Evolutionary conservation across 2,113 vertebrate species (phyloP).

Genomic region (Cricetomys ansorgei): DNA sequence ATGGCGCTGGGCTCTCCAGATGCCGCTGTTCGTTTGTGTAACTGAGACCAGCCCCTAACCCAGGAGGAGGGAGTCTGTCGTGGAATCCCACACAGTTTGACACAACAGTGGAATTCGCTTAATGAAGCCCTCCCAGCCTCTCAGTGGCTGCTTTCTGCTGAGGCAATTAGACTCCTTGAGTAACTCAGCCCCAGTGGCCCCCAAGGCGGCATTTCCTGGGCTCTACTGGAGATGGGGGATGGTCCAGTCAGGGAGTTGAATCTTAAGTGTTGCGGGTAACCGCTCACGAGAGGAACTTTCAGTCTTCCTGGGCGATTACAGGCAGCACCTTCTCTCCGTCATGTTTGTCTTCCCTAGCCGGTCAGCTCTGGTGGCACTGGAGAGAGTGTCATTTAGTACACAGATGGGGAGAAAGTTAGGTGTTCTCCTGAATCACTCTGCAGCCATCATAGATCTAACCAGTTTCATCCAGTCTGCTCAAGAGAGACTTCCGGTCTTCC

Average conservation of each 20-base stretch:
- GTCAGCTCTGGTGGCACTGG: not conserved
- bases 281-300: not conserved
- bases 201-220: not conserved
- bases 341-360: too few relatives aligned
- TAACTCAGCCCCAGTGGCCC: not conserved
- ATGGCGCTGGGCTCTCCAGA: not conserved
- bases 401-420: not conserved
- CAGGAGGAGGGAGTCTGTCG: not conserved
- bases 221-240: not conserved
- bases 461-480: not conserved
- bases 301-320: conserved; percentile 15
- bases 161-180: not conserved
- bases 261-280: not conserved
- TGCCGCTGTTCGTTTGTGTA: not conserved
- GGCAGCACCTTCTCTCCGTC: too few relatives aligned
- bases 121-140: not conserved
- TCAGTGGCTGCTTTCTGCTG: not conserved
- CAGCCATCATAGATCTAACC: not conserved
- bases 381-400: not conserved
- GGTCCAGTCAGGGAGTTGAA: not conserved
- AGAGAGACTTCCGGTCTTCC: not conserved
- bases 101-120: not conserved
- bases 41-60: not conserved
- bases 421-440: not conserved
- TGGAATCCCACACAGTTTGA: not conserved